These are phyloP conservation scores for Myotis davidii DNA, from an alignment of 2,113 vertebrate genomes.

Conservation along the genomic window DNA sequence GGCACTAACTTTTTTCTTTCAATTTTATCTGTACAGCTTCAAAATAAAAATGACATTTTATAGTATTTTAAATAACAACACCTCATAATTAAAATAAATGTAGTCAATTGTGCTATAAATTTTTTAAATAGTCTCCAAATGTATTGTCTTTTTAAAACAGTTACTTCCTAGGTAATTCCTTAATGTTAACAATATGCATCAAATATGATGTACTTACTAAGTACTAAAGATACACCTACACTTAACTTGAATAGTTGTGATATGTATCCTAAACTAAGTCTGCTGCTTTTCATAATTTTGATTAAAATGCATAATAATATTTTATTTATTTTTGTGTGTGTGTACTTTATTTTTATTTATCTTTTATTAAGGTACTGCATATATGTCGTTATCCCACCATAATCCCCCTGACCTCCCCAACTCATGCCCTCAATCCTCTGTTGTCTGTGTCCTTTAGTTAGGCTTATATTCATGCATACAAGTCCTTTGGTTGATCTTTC, in stretches of 20 bases:
- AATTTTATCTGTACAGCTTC: background rate
- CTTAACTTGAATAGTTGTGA: background rate
- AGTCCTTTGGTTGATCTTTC: too few relatives aligned
- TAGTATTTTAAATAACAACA: background rate
- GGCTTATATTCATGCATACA: too few relatives aligned
- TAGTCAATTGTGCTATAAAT: background rate
- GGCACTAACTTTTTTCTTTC: background rate
- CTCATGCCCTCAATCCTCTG: too few relatives aligned
- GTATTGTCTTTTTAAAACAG: background rate
- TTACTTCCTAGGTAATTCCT: background rate
- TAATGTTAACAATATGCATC: background rate
- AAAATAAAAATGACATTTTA: background rate
- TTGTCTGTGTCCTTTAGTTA: too few relatives aligned
- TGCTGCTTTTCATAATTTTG: background rate
- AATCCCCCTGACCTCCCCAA: too few relatives aligned
- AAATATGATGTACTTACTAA: background rate
- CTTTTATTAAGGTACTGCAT: too few relatives aligned
- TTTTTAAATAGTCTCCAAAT: background rate
- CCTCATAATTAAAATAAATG: background rate
- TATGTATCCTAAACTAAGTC: background rate
- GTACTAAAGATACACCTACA: background rate
- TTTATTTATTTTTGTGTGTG: too few relatives aligned
- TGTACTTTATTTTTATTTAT: too few relatives aligned
- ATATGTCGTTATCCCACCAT: too few relatives aligned
- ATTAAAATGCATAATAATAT: background rate